Base-by-base conservation (phyloP, 23 tunicate genomes). In the Pegea sp. region DNA sequence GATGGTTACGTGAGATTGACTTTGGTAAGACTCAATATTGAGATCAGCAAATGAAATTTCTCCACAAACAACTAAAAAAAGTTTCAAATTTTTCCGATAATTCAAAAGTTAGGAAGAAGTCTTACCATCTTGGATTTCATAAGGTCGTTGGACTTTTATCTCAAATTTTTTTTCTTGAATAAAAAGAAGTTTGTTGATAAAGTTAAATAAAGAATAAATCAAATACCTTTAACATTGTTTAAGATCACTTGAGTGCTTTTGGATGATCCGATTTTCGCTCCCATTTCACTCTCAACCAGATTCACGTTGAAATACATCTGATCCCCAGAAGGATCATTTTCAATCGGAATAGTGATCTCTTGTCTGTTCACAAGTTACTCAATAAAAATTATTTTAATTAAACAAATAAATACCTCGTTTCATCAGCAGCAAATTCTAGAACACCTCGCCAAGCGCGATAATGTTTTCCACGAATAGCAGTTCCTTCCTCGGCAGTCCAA, bases 291-390 rank as follows among this genome's bases (percentile, higher is more conserved):
- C 5, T 81, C 65, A 21, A 65, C 69, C 29, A 84, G 59, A 19
- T 65, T 28, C 48, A 84, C 69, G 29, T 57, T 63, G 59, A 84
- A 84, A 18, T 32, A 68, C 76, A 65, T 84, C 57, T 49, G 62
- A 63, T 68, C 86, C 50, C 86, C 95, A n/a, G 84, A 55, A 20
- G 95, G 76, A 46, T 84, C 95, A 62, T 84, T 84, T 24, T 58
- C 68, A 18, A 84, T 67, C 0, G 95, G 95, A 28, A 84, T 72
- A 8, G 38, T 42, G 19, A 84, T 84, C 31, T 74, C 73, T 58
- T 74, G 63, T 34, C 95, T 84, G 52, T 59, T 49, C 13, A 38
- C 16, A 42, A 59, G 16, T 8, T 24, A 25, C 60, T 7, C 24
- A 25, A 24, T 7, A 7, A 8, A 24, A 7, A 7, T 7, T 56